Conservation (phyloP, 2,888 invertebrate species). For the Sarcophaga rosellei region DNA sequence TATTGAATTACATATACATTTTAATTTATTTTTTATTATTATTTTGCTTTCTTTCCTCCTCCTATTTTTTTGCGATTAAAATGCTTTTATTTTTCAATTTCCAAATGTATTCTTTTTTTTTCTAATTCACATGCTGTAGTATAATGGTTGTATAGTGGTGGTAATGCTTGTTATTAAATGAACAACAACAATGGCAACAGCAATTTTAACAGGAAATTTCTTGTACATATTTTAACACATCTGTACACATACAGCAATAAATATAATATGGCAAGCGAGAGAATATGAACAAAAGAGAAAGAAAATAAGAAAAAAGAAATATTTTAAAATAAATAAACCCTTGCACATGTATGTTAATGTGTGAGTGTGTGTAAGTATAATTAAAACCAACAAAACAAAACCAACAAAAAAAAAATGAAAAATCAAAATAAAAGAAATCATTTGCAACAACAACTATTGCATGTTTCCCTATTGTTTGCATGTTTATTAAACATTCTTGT, state of each 20-base stretch:
- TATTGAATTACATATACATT: constrained; percentile 48
- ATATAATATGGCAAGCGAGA: not conserved
- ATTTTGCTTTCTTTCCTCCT: not conserved
- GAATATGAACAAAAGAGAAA: not conserved
- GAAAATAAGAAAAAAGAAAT: not conserved
- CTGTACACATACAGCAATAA: constrained; percentile 19
- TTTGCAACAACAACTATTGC: not conserved
- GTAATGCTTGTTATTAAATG: constrained; percentile 25
- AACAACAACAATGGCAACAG: constrained; percentile 7
- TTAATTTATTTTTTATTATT: constrained; percentile 31
- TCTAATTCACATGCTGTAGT: constrained; percentile 26
- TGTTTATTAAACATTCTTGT: constrained; percentile 33
- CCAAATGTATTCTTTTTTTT: not conserved
- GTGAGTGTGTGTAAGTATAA: not conserved
- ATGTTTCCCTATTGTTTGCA: constrained; percentile 44
- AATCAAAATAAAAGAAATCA: constrained; percentile 3
- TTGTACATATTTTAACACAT: constrained; percentile 61
- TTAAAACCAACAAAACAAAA: not conserved
- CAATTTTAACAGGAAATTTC: constrained; percentile 55
- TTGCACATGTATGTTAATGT: not conserved
- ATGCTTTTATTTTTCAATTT: not conserved
- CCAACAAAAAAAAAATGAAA: not conserved
- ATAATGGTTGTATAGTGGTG: not conserved
- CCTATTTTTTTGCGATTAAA: not conserved
- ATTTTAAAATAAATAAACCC: not conserved